Evolutionary conservation across 2,888 invertebrate genomes (phyloP).

Genomic region (Aphidius colemani): DNA sequence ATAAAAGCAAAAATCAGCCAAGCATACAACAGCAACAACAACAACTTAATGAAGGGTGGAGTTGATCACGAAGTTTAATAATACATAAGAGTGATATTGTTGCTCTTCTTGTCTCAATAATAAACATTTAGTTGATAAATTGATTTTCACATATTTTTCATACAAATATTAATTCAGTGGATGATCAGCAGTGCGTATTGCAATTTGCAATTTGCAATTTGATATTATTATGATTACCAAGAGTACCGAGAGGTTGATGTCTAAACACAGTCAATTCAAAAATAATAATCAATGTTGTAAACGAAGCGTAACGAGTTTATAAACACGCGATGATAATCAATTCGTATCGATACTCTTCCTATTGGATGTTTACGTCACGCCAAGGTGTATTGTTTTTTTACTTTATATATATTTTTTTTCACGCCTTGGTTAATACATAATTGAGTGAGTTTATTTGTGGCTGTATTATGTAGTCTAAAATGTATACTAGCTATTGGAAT

Average conservation of each 20-base stretch:
- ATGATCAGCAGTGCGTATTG: conserved; percentile 23
- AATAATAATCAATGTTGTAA: not conserved
- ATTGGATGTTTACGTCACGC: conserved; percentile 2
- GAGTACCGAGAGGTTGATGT: too few species aligned
- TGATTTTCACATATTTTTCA: too few species aligned
- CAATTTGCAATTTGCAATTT: too few species aligned
- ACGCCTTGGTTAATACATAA: not conserved
- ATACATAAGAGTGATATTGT: conserved; percentile 54
- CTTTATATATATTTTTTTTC: not conserved
- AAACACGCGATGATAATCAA: conserved; percentile 11
- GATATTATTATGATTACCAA: too few species aligned
- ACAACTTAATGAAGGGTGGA: conserved; percentile 52
- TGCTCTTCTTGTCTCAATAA: conserved; percentile 41
- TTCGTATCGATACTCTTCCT: conserved; percentile 14
- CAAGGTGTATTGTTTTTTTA: not conserved
- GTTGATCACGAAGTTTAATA: conserved; percentile 54
- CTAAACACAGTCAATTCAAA: not conserved
- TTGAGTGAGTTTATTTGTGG: not conserved
- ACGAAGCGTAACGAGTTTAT: not conserved
- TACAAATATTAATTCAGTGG: not conserved
- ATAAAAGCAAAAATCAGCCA: not conserved
- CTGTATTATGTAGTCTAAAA: not conserved
- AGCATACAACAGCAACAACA: conserved; percentile 10
- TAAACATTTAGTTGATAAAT: too few species aligned
- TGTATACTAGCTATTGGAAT: too few species aligned